phyloP scores from a whole-genome alignment of 2,797 vertebrate species.

The Tragelaphus eurycerus region DNA sequence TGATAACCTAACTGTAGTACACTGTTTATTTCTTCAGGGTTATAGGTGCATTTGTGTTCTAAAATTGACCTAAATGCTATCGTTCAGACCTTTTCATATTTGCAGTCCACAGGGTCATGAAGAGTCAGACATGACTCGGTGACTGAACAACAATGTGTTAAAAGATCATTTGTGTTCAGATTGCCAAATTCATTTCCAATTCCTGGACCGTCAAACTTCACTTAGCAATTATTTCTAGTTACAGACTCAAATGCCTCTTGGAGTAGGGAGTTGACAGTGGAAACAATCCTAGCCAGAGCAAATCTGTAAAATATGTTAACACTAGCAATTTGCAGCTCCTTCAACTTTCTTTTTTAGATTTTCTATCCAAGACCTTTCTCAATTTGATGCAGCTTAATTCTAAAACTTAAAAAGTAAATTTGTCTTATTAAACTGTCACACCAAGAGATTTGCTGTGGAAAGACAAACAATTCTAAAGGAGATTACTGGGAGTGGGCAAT shows the following conservation, averaged over 20 bases:
- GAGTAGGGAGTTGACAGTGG: background rate
- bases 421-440: background rate
- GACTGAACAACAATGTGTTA: background rate
- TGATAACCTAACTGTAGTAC: background rate
- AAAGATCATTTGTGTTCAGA: background rate
- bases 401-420: conserved; percentile 19
- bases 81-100: background rate
- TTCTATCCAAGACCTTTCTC: background rate
- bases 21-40: background rate
- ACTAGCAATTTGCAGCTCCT: background rate
- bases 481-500: background rate
- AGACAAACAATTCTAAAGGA: background rate
- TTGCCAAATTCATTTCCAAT: background rate
- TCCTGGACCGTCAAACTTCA: background rate
- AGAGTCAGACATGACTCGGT: background rate
- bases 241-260: background rate
- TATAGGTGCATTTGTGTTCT: background rate
- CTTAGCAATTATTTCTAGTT: background rate
- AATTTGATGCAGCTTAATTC: background rate
- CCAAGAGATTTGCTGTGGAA: background rate
- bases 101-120: background rate
- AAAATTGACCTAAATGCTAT: background rate
- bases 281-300: background rate
- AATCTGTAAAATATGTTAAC: background rate
- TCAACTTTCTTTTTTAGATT: background rate